Percentiles rank a stretch among this genome's conserved stretches.
phyloP scores from a whole-genome alignment of 2,797 vertebrate genomes.

The Pristis pectinata region DNA sequence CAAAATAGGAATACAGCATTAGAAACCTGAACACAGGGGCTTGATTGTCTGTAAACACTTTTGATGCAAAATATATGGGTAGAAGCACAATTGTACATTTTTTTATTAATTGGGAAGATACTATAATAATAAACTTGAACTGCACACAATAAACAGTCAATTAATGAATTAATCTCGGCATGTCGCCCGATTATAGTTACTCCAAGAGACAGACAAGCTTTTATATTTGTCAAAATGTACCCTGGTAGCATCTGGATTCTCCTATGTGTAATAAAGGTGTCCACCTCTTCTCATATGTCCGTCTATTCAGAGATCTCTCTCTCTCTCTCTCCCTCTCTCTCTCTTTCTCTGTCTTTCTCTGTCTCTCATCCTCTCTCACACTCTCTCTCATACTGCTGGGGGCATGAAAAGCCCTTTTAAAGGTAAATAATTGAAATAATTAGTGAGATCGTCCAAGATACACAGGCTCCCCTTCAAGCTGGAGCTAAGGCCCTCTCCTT shows the following conservation, averaged over 20 bases:
- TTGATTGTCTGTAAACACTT: neutral
- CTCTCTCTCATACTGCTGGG: constrained; percentile 38
- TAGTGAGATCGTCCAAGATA: constrained; percentile 50
- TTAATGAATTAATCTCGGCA: constrained; percentile 28
- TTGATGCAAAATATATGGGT: neutral
- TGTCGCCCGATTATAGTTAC: constrained; percentile 31
- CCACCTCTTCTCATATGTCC: constrained; percentile 11
- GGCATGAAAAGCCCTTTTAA: constrained; percentile 50
- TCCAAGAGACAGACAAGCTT: neutral
- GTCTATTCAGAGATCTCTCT: neutral
- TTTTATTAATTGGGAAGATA: constrained; percentile 21
- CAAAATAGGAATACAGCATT: too few relatives aligned
- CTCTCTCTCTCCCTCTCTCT: neutral
- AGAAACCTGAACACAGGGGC: neutral
- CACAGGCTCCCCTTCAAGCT: constrained; percentile 48
- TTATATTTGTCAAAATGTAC: neutral
- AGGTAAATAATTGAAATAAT: constrained; percentile 57
- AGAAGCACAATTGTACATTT: neutral
- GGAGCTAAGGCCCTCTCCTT: constrained; percentile 51
- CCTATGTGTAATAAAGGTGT: constrained; percentile 24
- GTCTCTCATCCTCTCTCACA: neutral
- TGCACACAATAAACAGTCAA: constrained; percentile 24
- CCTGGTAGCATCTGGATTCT: constrained; percentile 31
- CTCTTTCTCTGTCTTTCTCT: too few relatives aligned
- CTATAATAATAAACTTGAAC: constrained; percentile 30